phyloP scores from a whole-genome alignment of 1,140 invertebrate species.

The Battus philenor region DNA sequence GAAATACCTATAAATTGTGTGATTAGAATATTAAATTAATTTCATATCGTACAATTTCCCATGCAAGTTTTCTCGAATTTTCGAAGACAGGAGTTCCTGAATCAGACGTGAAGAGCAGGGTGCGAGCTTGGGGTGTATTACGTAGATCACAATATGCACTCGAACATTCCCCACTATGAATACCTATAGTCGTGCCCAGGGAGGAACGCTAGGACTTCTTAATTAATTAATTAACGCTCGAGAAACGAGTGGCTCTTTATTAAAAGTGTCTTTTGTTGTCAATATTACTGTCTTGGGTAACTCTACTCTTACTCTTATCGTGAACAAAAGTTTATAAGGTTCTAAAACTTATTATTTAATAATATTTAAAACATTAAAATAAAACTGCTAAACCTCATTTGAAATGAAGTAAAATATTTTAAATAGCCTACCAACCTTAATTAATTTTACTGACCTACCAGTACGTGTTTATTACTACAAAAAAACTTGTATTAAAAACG shows the following conservation, averaged over 20 bases:
- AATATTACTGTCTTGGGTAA: too few relatives aligned
- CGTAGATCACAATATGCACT: constrained; percentile 69
- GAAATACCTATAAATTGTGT: too few relatives aligned
- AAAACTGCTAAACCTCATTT: too few relatives aligned
- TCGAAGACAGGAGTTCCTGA: constrained; percentile 58
- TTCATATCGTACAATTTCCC: constrained; percentile 8
- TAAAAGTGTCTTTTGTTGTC: constrained; percentile 12
- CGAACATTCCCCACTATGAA: constrained; percentile 58
- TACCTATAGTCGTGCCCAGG: constrained; percentile 52
- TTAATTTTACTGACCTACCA: too few relatives aligned
- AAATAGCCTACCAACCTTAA: too few relatives aligned
- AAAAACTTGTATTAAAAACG: too few relatives aligned
- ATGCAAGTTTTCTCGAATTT: constrained; percentile 35
- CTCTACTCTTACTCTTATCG: too few relatives aligned
- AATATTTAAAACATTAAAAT: too few relatives aligned
- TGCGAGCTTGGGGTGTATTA: constrained; percentile 34
- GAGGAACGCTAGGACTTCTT: constrained; percentile 38
- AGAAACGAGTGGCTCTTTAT: constrained; percentile 13
- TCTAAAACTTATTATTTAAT: too few relatives aligned
- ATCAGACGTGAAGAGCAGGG: constrained; percentile 59
- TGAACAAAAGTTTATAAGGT: too few relatives aligned
- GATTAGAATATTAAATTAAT: neutral
- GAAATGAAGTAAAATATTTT: too few relatives aligned
- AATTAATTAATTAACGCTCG: constrained; percentile 48
- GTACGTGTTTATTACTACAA: too few relatives aligned